Evolutionary conservation across 2,888 invertebrate species (phyloP).

Genomic region (Drosophila atroscutellata): DNA sequence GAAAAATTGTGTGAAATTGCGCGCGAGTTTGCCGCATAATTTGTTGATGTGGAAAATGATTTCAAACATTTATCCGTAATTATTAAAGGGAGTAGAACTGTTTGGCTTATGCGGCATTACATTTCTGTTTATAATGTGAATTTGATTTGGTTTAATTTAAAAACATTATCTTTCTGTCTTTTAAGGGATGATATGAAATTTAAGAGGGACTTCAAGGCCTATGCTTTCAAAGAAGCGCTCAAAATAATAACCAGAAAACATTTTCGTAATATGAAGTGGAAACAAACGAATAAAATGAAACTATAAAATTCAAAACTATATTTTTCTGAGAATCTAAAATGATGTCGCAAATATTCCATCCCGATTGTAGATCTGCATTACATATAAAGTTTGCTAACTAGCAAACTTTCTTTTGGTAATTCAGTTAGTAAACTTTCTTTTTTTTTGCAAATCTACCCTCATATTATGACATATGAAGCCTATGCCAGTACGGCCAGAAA

Average conservation of each 20-base stretch:
- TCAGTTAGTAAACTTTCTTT: not conserved
- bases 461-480: not conserved
- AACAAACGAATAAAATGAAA: not conserved
- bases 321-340: not conserved
- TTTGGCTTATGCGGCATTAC: not conserved
- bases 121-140: not conserved
- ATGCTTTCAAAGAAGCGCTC: not conserved
- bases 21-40: slow-evolving; percentile 25
- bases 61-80: not conserved
- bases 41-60: slow-evolving; percentile 14
- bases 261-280: not conserved
- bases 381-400: not conserved
- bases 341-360: not conserved
- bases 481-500: not conserved
- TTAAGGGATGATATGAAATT: not conserved
- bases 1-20: slow-evolving; percentile 5
- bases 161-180: not conserved
- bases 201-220: not conserved
- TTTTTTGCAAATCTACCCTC: not conserved
- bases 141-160: not conserved
- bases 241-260: not conserved
- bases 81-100: not conserved
- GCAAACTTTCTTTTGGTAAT: not conserved
- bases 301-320: not conserved
- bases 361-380: not conserved